These are phyloP conservation scores for Teinopalpus imperialis DNA, from an alignment of 2,888 invertebrate species.

Conservation along the genomic window DNA sequence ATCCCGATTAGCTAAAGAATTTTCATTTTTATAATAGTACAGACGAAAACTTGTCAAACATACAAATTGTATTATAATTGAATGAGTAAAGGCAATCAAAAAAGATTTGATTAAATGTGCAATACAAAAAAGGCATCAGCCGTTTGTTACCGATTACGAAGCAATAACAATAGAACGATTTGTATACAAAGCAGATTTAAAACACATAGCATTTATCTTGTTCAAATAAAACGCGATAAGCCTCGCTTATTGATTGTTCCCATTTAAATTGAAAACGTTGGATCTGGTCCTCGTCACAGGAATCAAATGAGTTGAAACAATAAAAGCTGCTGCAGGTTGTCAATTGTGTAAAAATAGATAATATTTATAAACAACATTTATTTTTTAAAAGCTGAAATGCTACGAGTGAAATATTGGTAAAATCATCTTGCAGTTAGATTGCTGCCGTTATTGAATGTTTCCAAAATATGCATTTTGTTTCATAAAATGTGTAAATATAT, in stretches of 20 bases:
- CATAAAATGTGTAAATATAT: too few species aligned
- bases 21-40: too few species aligned
- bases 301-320: constrained; percentile 51
- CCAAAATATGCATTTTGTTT: too few species aligned
- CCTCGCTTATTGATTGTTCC: constrained; percentile 68
- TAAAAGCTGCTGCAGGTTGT: constrained; percentile 36
- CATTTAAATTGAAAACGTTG: constrained; percentile 67
- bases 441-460: too few species aligned
- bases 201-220: constrained; percentile 66
- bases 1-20: too few species aligned
- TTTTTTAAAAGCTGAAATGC: too few species aligned
- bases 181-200: constrained; percentile 66
- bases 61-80: too few species aligned
- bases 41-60: too few species aligned
- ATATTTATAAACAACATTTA: too few species aligned
- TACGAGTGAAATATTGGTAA: too few species aligned
- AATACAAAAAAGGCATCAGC: constrained; percentile 40
- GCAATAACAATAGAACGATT: constrained; percentile 58
- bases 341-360: too few species aligned
- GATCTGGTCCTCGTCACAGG: constrained; percentile 60
- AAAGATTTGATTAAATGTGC: constrained; percentile 19
- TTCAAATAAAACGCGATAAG: constrained; percentile 67
- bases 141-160: constrained; percentile 53
- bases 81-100: constrained; percentile 17
- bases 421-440: too few species aligned